phyloP scores from a whole-genome alignment of 1,140 invertebrate genomes.

The Parapsyche elsis region DNA sequence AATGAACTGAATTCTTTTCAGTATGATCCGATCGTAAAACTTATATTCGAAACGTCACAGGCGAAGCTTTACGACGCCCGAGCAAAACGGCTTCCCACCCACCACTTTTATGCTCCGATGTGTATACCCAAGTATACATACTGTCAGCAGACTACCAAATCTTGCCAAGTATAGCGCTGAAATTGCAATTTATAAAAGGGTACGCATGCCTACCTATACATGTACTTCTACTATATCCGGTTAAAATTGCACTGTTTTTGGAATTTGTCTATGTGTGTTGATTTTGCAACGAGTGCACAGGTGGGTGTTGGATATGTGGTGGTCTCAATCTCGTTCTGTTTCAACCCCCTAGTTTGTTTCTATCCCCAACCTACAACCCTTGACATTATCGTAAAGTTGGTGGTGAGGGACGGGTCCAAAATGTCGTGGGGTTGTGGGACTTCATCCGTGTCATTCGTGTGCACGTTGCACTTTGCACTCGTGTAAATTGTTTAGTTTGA shows the following conservation, averaged over 20 bases:
- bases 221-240: no score
- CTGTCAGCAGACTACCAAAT: no score
- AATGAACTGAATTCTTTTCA: constrained; percentile 42
- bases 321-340: constrained; percentile 38
- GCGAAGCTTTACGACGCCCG: constrained; percentile 32
- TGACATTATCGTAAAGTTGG: constrained; percentile 37
- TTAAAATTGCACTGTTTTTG: no score
- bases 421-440: constrained; percentile 29
- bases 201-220: no score
- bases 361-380: not conserved
- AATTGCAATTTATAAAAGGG: no score
- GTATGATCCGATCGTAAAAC: constrained; percentile 46
- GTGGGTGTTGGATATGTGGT: constrained; percentile 49
- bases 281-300: constrained; percentile 39
- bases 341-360: not conserved
- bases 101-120: no score
- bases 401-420: not conserved
- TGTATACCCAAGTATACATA: no score
- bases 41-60: constrained; percentile 29
- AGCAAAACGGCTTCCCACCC: not conserved
- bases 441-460: not conserved
- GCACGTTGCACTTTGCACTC: no score
- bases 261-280: no score
- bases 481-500: no score
- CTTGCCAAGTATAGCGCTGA: no score